Percentiles rank a stretch among this genome's conserved stretches.
Conservation (phyloP, 2,888 invertebrate genomes). For the Eupithecia exiguata region DNA sequence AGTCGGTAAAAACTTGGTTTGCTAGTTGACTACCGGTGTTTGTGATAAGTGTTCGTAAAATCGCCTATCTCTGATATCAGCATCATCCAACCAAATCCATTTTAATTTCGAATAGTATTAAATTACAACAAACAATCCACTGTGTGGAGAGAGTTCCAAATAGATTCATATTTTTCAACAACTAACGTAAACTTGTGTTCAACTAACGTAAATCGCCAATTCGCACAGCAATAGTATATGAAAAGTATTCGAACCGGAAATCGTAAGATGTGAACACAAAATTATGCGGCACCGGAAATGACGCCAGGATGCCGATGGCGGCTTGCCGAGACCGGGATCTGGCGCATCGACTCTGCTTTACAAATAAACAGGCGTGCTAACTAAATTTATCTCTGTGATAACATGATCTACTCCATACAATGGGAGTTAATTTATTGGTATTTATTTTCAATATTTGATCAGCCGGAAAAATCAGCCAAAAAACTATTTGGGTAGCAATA, state of each 20-base stretch:
- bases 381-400: not conserved
- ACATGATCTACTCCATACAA: not conserved
- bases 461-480: too few species aligned
- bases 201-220: not conserved
- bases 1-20: too few species aligned
- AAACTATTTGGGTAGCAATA: too few species aligned
- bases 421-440: too few species aligned
- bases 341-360: conserved; percentile 45
- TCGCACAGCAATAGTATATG: not conserved
- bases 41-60: not conserved
- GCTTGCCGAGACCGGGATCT: conserved; percentile 45
- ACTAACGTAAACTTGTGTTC: not conserved
- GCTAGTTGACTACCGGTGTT: not conserved
- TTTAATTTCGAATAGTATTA: not conserved
- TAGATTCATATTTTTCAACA: not conserved
- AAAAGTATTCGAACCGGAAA: conserved; percentile 50
- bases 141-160: not conserved
- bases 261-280: conserved; percentile 53
- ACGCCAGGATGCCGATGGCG: conserved; percentile 53
- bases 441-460: too few species aligned
- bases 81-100: not conserved
- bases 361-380: conserved; percentile 16
- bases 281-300: conserved; percentile 62
- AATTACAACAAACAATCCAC: not conserved
- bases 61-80: not conserved